phyloP scores from a whole-genome alignment of 2,113 vertebrate genomes.

The Dromaius novaehollandiae region DNA sequence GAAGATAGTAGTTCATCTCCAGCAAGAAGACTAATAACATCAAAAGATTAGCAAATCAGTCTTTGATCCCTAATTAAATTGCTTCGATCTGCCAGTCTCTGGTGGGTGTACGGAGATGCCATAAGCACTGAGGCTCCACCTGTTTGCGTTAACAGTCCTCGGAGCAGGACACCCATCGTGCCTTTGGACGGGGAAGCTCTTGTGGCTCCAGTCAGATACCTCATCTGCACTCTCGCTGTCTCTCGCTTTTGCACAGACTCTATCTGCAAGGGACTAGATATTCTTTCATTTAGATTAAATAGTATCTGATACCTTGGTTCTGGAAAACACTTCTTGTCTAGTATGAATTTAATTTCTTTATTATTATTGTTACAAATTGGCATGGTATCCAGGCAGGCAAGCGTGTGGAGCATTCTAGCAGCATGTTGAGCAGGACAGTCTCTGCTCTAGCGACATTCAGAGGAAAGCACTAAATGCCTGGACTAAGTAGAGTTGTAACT shows the following conservation, averaged over 20 bases:
- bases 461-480: not conserved
- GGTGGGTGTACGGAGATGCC: not conserved
- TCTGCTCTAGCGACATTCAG: rapidly evolving
- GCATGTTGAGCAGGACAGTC: not conserved
- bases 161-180: rapidly evolving
- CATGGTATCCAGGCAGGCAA: not conserved
- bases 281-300: not conserved
- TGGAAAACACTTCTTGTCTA: not conserved
- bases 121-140: not conserved
- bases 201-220: rapidly evolving
- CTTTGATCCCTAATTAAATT: not conserved
- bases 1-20: not conserved
- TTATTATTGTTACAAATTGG: not conserved
- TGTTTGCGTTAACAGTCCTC: rapidly evolving
- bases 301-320: not conserved
- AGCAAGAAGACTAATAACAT: not conserved
- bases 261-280: not conserved
- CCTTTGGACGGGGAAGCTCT: not conserved
- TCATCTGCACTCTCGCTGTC: too few relatives aligned
- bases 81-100: not conserved
- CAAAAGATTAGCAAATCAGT: not conserved
- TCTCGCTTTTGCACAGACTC: not conserved
- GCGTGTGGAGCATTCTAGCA: not conserved
- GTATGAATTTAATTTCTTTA: not conserved
- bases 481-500: not conserved